A percentile compares a stretch with the other conserved stretches of the same genome.
These are phyloP conservation scores for Xestia rhomboidea DNA, from an alignment of 2,888 invertebrate genomes.

Conservation along the genomic window DNA sequence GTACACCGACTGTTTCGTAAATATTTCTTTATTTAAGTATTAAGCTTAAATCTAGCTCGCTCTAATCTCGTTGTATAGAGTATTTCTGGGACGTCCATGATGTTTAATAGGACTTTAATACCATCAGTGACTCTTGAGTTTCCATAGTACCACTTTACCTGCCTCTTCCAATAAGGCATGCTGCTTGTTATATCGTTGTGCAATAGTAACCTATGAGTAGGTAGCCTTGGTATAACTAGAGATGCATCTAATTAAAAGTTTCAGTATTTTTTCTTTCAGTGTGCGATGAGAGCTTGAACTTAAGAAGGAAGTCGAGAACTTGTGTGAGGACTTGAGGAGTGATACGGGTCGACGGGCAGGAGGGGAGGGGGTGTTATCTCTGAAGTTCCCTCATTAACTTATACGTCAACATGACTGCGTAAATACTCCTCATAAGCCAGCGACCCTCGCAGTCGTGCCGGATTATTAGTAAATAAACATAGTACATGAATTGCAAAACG, in stretches of 20 bases:
- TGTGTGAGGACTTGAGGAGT: constrained; percentile 44
- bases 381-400: constrained; percentile 62
- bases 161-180: not conserved
- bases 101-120: not conserved
- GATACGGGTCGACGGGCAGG: constrained; percentile 37
- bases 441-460: constrained; percentile 10
- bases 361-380: constrained; percentile 44
- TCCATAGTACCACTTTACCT: not conserved
- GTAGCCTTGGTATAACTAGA: not conserved
- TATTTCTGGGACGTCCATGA: not conserved
- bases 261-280: constrained; percentile 37
- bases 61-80: not conserved
- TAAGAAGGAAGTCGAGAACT: constrained; percentile 46
- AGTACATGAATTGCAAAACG: not conserved
- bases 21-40: not conserved
- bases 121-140: not conserved
- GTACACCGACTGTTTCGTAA: not conserved
- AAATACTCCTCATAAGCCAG: constrained; percentile 38
- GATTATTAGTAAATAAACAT: constrained; percentile 18
- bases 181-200: not conserved
- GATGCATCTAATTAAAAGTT: constrained; percentile 55
- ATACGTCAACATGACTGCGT: constrained; percentile 52
- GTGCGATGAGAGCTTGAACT: constrained; percentile 25
- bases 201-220: not conserved
- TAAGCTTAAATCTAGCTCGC: not conserved